Evolutionary conservation across 2,797 vertebrate genomes (phyloP), one percentile per base, ranked within the genome.

Genomic region (Anolis apletophallus): DNA sequence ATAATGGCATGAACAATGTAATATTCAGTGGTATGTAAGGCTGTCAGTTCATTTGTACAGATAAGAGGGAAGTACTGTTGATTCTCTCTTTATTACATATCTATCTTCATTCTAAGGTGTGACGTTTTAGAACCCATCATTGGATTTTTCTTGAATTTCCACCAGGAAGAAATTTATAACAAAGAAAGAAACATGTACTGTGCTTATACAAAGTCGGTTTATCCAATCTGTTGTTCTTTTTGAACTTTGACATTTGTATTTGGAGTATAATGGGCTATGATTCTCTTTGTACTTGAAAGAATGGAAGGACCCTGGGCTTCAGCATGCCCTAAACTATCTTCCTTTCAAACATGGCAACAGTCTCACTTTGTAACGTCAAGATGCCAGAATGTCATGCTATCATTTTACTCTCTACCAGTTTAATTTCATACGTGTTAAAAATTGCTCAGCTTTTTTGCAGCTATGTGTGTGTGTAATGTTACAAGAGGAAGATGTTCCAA

Each of bases 231-330:
- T 16, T 76, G 10, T 81, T 85, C 29, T 8, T 68, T 13, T 29
- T 88, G 76, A 87, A 29, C 78, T 90, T 67, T 61, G 79, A 55
- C 82, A 29, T 36, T 0, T 84, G 1, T 80, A 68, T 50, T 88
- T 90, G n/a, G 82, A 0, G 72, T 69, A 13, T 10, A 1, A 36
- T 40, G 26, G 54, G 8, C 71, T 0, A 0, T 68, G 57, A 34
- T 61, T 85, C 14, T 75, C 36, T 5, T 21, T 69, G 34, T 80
- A 81, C 68, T 72, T 76, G 67, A 84, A 55, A 73, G 46, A 19
- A 73, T 68, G 17, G 57, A 84, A 68, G 6, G 40, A 85, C 36
- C 0, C 0, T 5, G 2, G 68, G 12, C 32, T 87, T 54, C 0
- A 34, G 61, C 76, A 71, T 71, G 81, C 23, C 71, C 6, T 36